Conservation (phyloP, 2,888 invertebrate species). For the Holacanthella duospinosa region DNA sequence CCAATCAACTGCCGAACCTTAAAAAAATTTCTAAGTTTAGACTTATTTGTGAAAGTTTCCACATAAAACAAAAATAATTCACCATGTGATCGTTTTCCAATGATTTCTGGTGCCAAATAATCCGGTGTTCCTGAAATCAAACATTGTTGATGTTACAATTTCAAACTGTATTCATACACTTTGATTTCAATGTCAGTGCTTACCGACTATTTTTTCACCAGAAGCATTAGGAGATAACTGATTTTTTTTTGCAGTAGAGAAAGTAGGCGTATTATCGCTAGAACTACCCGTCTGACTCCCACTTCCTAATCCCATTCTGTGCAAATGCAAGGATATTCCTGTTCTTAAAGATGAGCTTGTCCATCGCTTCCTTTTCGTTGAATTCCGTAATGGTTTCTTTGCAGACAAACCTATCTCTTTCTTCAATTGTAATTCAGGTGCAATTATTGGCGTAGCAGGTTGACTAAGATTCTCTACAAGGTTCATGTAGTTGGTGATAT, state of each 20-base stretch:
- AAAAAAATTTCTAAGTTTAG: neutral
- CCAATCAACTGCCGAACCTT: neutral
- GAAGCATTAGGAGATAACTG: neutral
- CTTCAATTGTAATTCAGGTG: neutral
- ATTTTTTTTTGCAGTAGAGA: neutral
- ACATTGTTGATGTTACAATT: too few species aligned
- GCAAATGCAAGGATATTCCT: neutral
- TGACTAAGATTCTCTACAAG: neutral
- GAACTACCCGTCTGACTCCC: neutral
- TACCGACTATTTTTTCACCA: neutral
- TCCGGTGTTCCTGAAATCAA: conserved; percentile 84
- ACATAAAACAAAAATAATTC: conserved; percentile 19
- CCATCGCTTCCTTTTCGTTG: neutral
- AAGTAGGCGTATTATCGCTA: too few species aligned
- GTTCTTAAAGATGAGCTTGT: neutral
- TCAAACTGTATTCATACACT: too few species aligned
- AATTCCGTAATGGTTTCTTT: neutral
- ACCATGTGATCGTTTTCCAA: conserved; percentile 54
- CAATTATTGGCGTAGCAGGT: neutral
- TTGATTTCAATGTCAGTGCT: too few species aligned
- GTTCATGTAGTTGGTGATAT: neutral
- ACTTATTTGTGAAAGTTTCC: too few species aligned
- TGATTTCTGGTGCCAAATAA: conserved; percentile 85
- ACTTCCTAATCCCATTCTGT: neutral
- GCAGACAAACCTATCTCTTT: neutral